A percentile compares a stretch with the other conserved stretches of the same genome.
Conservation (phyloP, 2,797 vertebrate genomes). For the Epinephelus coioides region DNA sequence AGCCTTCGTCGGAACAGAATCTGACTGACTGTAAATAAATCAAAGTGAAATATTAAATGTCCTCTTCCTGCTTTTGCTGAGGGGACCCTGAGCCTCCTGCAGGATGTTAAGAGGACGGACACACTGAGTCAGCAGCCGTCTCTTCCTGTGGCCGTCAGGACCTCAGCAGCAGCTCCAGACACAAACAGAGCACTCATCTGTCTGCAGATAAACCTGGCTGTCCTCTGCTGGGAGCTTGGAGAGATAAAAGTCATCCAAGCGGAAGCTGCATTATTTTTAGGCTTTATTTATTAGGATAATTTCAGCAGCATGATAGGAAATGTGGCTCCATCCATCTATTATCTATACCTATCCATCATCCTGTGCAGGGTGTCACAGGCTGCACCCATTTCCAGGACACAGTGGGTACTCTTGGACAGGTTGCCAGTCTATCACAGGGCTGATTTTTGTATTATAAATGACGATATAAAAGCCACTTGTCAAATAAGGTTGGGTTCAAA, state of each 20-base stretch:
- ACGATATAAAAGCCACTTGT: too few species aligned
- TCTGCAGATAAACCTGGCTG: constrained; percentile 37
- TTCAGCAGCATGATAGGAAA: not conserved
- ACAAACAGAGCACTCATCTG: constrained; percentile 37
- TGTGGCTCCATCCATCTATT: constrained; percentile 1
- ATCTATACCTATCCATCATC: constrained; percentile 6
- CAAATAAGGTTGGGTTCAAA: too few species aligned
- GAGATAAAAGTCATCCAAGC: not conserved
- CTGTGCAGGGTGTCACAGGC: not conserved
- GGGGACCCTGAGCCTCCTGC: constrained; percentile 18
- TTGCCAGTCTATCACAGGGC: too few species aligned
- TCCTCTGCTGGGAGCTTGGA: constrained; percentile 7
- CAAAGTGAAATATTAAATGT: not conserved
- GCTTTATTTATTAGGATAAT: constrained; percentile 22
- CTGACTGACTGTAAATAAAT: not conserved
- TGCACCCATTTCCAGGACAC: not conserved
- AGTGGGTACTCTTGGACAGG: not conserved
- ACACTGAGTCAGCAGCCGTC: constrained; percentile 48
- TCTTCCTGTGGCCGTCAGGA: constrained; percentile 39
- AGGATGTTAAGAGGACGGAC: constrained; percentile 17
- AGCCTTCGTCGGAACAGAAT: not conserved
- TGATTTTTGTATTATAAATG: too few species aligned
- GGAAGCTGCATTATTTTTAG: constrained; percentile 17
- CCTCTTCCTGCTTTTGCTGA: not conserved
- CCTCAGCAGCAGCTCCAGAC: constrained; percentile 35